A percentile compares a stretch with the other conserved stretches of the same genome.
Evolutionary conservation across 2,113 vertebrate genomes (phyloP).

Genomic region (Chauna torquata): DNA sequence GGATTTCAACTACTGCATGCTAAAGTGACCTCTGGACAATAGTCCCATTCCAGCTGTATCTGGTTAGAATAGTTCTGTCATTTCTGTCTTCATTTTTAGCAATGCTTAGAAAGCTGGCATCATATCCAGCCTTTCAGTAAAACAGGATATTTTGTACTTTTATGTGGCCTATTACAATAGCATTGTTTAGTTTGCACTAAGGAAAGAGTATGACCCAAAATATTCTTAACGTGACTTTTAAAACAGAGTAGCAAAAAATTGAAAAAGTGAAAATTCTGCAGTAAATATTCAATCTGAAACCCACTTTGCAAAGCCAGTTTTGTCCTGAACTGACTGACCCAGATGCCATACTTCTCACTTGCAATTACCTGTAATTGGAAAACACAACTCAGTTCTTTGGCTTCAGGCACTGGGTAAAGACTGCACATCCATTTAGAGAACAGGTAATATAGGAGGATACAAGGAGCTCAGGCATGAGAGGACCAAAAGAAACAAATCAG

Average conservation of each 20-base stretch:
- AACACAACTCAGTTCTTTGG: background rate
- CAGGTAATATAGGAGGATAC: background rate
- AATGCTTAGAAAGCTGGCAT: background rate
- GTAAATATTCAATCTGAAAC: background rate
- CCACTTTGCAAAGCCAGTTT: background rate
- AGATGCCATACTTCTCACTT: background rate
- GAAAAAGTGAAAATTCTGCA: background rate
- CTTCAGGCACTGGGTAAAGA: background rate
- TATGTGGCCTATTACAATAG: background rate
- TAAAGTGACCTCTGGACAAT: background rate
- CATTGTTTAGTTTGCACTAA: background rate
- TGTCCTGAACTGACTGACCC: background rate
- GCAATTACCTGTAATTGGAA: background rate
- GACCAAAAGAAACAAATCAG: background rate
- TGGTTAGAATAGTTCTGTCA: background rate
- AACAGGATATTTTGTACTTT: background rate
- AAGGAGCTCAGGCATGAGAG: accelerated
- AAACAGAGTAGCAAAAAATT: background rate
- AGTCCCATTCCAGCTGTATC: background rate
- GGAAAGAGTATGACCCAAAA: background rate
- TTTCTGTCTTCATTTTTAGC: background rate
- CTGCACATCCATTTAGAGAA: background rate
- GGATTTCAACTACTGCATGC: background rate
- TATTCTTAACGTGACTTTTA: background rate
- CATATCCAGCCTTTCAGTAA: background rate